Base-by-base conservation (phyloP, 2,797 vertebrate genomes). In the Alosa sapidissima region DNA sequence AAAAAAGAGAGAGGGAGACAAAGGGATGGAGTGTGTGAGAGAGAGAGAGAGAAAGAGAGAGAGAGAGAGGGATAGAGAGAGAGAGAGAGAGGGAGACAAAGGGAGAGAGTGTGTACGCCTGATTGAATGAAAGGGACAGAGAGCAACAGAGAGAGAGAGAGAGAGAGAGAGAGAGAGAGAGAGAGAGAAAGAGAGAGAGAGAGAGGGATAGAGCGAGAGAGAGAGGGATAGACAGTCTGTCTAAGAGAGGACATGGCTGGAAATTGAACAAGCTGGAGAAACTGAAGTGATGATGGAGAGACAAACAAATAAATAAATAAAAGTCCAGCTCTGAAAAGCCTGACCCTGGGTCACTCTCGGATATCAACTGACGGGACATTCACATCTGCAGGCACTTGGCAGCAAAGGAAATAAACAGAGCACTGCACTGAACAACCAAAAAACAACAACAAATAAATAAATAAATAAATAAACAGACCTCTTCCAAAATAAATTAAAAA, bases 251-350 rank as follows among this genome's bases (percentile, higher is more conserved):
- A 72, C n/a, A 45, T 33, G 54, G 45, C n/a, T 81, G 68, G 52
- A 62, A 68, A 47, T 51, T 33, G 62, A 62, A 51, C 7, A 93
- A 95, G 95, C 95, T 93, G 92, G 93, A 95, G 92, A 91, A 93
- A 94, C 94, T 92, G 94, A 93, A 92, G 89, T 21, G 48, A 8
- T 92, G 93, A 93, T 89, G 89, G 82, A 91, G 91, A 55, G 21
- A 55, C 0, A 55, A 89, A 51, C 8, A 13, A 49, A 86, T 87
- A 89, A 87, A 89, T 81, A 89, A 48, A 88, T 68, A 89, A 86
- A 94, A 72, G 10, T 24, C 13, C 65, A 36, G 28, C 65, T 41
- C 65, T 72, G 65, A 72, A 72, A 72, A 33, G 2, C 65, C 14
- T 5, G 28, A 72, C 65, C 65, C 65, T 1, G 28, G 65, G 65